Evolutionary conservation across 2,888 invertebrate genomes (phyloP), one percentile per base, ranked within the genome.

Genomic region (Sicus ferrugineus): DNA sequence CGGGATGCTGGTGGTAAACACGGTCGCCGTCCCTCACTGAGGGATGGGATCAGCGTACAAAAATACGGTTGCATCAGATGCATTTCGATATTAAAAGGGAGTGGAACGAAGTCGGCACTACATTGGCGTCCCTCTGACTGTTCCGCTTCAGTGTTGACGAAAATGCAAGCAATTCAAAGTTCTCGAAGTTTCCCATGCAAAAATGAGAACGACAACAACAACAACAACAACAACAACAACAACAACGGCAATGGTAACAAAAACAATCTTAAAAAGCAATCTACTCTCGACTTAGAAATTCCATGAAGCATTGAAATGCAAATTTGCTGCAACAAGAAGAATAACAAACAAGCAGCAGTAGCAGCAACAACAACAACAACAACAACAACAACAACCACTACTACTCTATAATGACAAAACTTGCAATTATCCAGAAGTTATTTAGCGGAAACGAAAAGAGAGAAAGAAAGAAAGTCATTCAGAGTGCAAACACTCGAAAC

Each of bases 401-500:
- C 38, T 14, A 38, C 14, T 14, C 38, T 38, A 9, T 34, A 5
- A 5, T 34, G 38, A 50, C 31, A 58, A 58, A 31, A 58, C 30
- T n/a, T 30, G 21, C 58, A 58, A 58, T 31, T 31, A 58, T 31
- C 21, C 19, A 59, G 34, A 59, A 59, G 19, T 54, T 59, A 59
- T 34, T 19, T 59, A 31, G 34, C 59, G 59, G 59, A 59, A 59
- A 23, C 34, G 59, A 31, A 59, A 34, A 59, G 59, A 21, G n/a
- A n/a, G n/a, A n/a, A n/a, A n/a, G n/a, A n/a, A n/a, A n/a, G n/a
- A n/a, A n/a, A n/a, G n/a, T n/a, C n/a, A n/a, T n/a, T n/a, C n/a
- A n/a, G n/a, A n/a, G n/a, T n/a, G n/a, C n/a, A 59, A 30, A 59
- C 21, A 52, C 5, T 50, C n/a, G 19, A 52, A 21, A 4, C 21